Base-by-base conservation (phyloP, 2,888 invertebrate species). In the Latrodectus elegans region DNA sequence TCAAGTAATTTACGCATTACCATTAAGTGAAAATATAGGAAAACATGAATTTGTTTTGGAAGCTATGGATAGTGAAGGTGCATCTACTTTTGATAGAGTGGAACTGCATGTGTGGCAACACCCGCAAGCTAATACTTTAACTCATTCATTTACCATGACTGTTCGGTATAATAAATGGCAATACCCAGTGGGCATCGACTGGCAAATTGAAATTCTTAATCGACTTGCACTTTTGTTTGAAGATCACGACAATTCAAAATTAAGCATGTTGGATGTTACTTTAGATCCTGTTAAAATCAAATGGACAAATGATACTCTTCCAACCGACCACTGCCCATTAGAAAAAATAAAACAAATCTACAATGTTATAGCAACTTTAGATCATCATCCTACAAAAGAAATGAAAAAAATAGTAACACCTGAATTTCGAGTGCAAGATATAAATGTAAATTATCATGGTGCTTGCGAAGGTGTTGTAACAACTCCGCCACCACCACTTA, bases 1-100 rank as follows among this genome's bases (percentile, higher is more conserved):
- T 9, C 95, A 96, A 90, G 95, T 95, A 92, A 94, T 98, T 90
- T 96, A 96, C 92, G 97, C 96, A 92, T 93, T 98, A 89, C 97
- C 97, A 17, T 92, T 97, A 80, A 96, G 96, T 92, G 95, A 95
- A 90, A 80, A 92, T 88, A 91, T 91, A 17, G 92, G 92, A 4
- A 89, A 89, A 4, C 91, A 92, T 89, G 90, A 90, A 91, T 97
- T 96, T 93, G 94, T 95, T 84, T 93, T 98, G 17, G 94, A 95
- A 91, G 98, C 97, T 26, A 94, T 94, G 51, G 97, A 98, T 93
- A 95, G 94, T 90, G 95, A 95, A 90, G 96, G 96, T 68, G 94
- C 94, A 53, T 94, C 94, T 2, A 95, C 95, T 0, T 94, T 94
- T 74, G 96, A 96, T 78, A 94, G 94, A 0, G 93, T 97, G 9